Percentiles rank a stretch among this genome's conserved stretches.
Evolutionary conservation across 1,140 invertebrate species (phyloP).

Genomic region (Drosophila nannoptera): DNA sequence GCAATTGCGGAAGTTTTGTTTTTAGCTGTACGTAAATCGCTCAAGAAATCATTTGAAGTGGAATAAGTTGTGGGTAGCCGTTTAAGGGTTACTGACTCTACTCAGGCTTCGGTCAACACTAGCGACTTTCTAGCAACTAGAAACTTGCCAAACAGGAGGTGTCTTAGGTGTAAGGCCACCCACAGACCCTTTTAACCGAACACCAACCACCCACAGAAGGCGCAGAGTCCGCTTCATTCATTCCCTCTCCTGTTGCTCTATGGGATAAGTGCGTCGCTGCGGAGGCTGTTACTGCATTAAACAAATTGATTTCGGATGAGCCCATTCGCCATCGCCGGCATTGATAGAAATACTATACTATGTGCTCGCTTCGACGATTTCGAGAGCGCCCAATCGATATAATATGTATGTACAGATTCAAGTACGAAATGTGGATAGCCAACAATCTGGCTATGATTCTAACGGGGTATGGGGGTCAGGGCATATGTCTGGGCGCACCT

Average conservation of each 20-base stretch:
- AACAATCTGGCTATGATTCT: constrained; percentile 10
- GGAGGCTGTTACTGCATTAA: constrained; percentile 48
- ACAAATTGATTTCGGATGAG: constrained; percentile 73
- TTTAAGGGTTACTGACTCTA: constrained; percentile 42
- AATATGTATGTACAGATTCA: constrained; percentile 20
- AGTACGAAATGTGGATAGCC: constrained; percentile 11
- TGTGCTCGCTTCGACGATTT: constrained; percentile 52
- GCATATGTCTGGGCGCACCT: constrained; percentile 17
- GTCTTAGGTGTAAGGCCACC: too few species aligned
- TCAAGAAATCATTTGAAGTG: constrained; percentile 75
- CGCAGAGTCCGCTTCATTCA: background rate
- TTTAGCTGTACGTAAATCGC: constrained; percentile 74
- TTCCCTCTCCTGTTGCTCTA: constrained; percentile 6
- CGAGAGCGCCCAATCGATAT: constrained; percentile 61
- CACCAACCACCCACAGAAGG: background rate
- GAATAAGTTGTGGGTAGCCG: constrained; percentile 69
- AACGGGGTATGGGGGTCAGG: background rate
- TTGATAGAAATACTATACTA: constrained; percentile 64
- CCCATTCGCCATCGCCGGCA: constrained; percentile 43
- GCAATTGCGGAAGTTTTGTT: constrained; percentile 75
- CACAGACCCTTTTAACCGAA: background rate
- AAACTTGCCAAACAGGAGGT: background rate
- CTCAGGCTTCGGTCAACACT: constrained; percentile 65
- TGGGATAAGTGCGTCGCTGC: constrained; percentile 36
- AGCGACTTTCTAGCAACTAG: constrained; percentile 14